Conservation (phyloP, 2,797 vertebrate species). For the Malacoraja senta region DNA sequence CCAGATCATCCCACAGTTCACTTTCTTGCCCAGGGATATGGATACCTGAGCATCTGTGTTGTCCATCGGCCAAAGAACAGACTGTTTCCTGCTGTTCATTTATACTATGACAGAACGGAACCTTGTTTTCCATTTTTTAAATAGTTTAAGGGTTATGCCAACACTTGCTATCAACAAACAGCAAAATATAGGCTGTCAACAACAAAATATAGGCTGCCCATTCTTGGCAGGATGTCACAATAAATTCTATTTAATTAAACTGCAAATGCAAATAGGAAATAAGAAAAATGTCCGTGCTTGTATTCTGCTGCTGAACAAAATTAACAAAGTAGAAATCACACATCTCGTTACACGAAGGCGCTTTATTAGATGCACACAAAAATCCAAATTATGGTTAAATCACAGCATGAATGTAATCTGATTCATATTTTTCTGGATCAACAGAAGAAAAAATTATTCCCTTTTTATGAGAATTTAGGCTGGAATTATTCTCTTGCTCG, state of each 20-base stretch:
- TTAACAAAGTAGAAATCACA: too few species aligned
- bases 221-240: not conserved
- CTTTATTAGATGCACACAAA: not conserved
- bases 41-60: conserved; percentile 45
- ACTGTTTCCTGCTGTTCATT: conserved; percentile 33
- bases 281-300: not conserved
- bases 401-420: not conserved
- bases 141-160: conserved; percentile 11
- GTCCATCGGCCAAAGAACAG: conserved; percentile 43
- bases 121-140: conserved; percentile 24
- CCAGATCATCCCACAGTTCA: conserved; percentile 49
- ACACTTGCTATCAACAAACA: not conserved
- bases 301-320: not conserved
- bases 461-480: not conserved
- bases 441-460: not conserved
- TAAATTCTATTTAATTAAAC: conserved; percentile 2
- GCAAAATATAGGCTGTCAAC: not conserved
- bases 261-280: not conserved
- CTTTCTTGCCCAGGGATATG: conserved; percentile 46
- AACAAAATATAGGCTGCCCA: not conserved
- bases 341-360: not conserved
- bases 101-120: conserved; percentile 39
- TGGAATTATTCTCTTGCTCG: not conserved
- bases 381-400: not conserved
- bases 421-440: not conserved